phyloP scores from a whole-genome alignment of 2,888 invertebrate genomes.

The Macrosoma leucophasiata region DNA sequence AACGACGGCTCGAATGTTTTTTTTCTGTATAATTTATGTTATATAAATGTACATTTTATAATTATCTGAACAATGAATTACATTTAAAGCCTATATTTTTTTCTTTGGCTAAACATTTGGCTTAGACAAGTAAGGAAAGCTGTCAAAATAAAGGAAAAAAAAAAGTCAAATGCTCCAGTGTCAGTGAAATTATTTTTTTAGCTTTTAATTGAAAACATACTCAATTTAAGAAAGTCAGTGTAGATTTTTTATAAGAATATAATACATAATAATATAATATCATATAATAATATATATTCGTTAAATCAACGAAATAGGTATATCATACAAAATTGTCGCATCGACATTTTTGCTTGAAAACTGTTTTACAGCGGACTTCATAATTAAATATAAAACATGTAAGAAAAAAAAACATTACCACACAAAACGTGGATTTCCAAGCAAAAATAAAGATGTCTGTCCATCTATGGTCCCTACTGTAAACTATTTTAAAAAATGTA shows the following conservation, averaged over 20 bases:
- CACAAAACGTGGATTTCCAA: too few species aligned
- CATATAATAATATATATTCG: constrained; percentile 32
- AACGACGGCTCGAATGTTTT: constrained; percentile 23
- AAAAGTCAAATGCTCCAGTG: constrained; percentile 42
- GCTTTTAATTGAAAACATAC: constrained; percentile 31
- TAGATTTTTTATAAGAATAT: constrained; percentile 56
- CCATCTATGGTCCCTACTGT: constrained; percentile 68
- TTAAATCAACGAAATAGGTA: constrained; percentile 41
- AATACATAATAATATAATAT: too few species aligned
- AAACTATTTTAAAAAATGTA: constrained; percentile 45
- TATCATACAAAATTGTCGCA: constrained; percentile 46
- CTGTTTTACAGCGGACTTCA: constrained; percentile 9
- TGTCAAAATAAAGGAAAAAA: constrained; percentile 19
- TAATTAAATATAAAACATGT: too few species aligned
- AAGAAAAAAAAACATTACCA: too few species aligned
- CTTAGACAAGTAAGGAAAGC: constrained; percentile 40
- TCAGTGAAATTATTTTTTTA: constrained; percentile 31
- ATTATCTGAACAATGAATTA: constrained; percentile 18
- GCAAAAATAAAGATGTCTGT: constrained; percentile 45
- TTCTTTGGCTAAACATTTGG: constrained; percentile 70
- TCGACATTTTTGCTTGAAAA: constrained; percentile 40
- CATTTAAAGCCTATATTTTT: too few species aligned
- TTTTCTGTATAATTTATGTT: constrained; percentile 30
- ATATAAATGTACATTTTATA: constrained; percentile 25
- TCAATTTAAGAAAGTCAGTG: constrained; percentile 39